A percentile compares a stretch with the other conserved stretches of the same genome.
Evolutionary conservation across 2,113 vertebrate species (phyloP).

Genomic region (Clinocottus analis): DNA sequence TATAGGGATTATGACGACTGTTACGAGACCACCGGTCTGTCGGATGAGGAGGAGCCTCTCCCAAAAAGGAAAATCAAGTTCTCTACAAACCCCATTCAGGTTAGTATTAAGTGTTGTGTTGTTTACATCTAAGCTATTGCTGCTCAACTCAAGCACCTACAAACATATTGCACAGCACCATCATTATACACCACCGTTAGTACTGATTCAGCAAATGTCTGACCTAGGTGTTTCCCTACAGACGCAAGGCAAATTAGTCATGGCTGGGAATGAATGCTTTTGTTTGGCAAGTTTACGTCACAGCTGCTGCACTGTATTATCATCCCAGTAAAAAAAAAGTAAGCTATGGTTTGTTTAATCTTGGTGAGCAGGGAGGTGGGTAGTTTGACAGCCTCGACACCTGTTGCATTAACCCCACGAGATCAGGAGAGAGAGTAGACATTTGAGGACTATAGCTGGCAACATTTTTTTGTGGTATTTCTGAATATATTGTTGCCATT

Average conservation of each 20-base stretch:
- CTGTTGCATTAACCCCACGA: background rate
- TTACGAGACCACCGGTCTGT: slow-evolving; percentile 88
- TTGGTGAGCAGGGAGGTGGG: slow-evolving; percentile 1
- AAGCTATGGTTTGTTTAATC: slow-evolving; percentile 38
- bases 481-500: slow-evolving; percentile 62
- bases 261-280: slow-evolving; percentile 48
- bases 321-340: slow-evolving; percentile 34
- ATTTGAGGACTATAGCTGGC: background rate
- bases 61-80: slow-evolving; percentile 88
- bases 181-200: slow-evolving; percentile 48
- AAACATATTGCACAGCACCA: slow-evolving; percentile 31
- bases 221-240: slow-evolving; percentile 54
- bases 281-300: slow-evolving; percentile 43
- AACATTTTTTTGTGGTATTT: slow-evolving; percentile 60
- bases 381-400: slow-evolving; percentile 25
- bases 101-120: slow-evolving; percentile 65
- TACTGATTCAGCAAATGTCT: slow-evolving; percentile 64
- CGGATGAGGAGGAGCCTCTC: slow-evolving; percentile 88
- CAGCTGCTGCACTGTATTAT: slow-evolving; percentile 50
- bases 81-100: slow-evolving; percentile 91
- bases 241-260: slow-evolving; percentile 51
- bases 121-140: slow-evolving; percentile 42
- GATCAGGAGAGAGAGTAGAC: slow-evolving; percentile 4
- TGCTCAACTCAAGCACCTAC: slow-evolving; percentile 12
- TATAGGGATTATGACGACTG: slow-evolving; percentile 87